These are phyloP conservation scores for Bostrychus sinensis DNA, from an alignment of 2,113 vertebrate genomes.

Conservation along the genomic window DNA sequence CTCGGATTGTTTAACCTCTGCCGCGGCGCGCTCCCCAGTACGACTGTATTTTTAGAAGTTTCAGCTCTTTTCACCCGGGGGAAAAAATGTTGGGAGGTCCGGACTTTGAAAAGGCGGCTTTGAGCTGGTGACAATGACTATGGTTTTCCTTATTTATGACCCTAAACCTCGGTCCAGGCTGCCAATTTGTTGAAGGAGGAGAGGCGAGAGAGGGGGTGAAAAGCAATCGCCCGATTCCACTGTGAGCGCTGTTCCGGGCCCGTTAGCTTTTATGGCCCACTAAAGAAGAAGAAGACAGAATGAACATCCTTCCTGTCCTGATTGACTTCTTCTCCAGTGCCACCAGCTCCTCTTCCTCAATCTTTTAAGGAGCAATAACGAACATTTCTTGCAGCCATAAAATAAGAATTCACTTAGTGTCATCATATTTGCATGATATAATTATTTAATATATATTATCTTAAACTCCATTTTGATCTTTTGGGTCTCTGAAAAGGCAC, in stretches of 20 bases:
- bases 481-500: too few relatives aligned
- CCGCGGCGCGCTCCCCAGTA: slow-evolving; percentile 62
- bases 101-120: slow-evolving; percentile 17
- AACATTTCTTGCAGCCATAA: slow-evolving; percentile 46
- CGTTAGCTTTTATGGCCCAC: slow-evolving; percentile 78
- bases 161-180: slow-evolving; percentile 69
- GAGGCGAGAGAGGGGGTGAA: slow-evolving; percentile 14
- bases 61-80: slow-evolving; percentile 53
- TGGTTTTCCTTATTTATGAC: slow-evolving; percentile 80
- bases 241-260: slow-evolving; percentile 68
- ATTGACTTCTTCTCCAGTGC: slow-evolving; percentile 63
- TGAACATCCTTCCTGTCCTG: slow-evolving; percentile 69
- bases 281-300: slow-evolving; percentile 68
- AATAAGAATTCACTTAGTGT: slow-evolving; percentile 61
- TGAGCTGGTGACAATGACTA: slow-evolving; percentile 49
- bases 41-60: slow-evolving; percentile 78
- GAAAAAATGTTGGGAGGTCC: slow-evolving; percentile 32
- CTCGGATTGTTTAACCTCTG: slow-evolving; percentile 79
- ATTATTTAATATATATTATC: slow-evolving; percentile 55
- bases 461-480: too few relatives aligned
- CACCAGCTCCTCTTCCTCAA: slow-evolving; percentile 44
- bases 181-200: slow-evolving; percentile 66
- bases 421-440: slow-evolving; percentile 53
- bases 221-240: slow-evolving; percentile 62
- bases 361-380: slow-evolving; percentile 65